Base-by-base conservation (phyloP, 2,888 invertebrate species). In the Sesia bembeciformis region DNA sequence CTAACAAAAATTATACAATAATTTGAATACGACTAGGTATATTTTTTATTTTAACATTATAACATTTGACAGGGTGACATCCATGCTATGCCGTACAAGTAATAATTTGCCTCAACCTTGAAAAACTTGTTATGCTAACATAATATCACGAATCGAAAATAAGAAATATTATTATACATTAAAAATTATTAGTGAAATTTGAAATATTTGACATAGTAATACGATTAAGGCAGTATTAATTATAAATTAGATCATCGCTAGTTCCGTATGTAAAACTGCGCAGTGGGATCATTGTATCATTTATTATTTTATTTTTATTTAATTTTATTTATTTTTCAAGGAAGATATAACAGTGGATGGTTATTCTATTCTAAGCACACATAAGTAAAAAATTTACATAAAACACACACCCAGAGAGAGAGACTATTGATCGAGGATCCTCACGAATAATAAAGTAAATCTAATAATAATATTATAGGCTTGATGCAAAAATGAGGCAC, bases 101-200 rank as follows among this genome's bases (percentile, higher is more conserved):
- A 23, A 23, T 72, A 74, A 69, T 66, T 62, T 65, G 67, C 63
- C 62, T 63, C 74, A 80, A 81, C 84, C 84, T 86, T 83, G 82
- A 72, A 65, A 58, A 84, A 86, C 86, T 66, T 54, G 87, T 87
- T 87, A 85, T 87, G 84, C 67, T 77, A 86, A 73, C 62, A 65
- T 70, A 73, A 76, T 73, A 81, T 74, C 76, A 78, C 66, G 70
- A 49, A 70, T 70, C 70, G 63, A 79, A 81, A 78, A 79, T 80
- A 80, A 76, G 68, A 72, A 61, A 61, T 72, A 50, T 38, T 52
- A 52, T 52, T 52, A 40, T 40, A 40, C 40, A n/a, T 8, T 39
- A 52, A 4, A 8, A 52, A 52, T 8, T 40, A 8, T 52, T n/a
- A 52, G 52, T 52, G 52, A 52, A 52, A 52, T 52, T 52, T 40